Percentiles rank a stretch among this genome's conserved stretches.
Evolutionary conservation across 2,113 vertebrate genomes (phyloP).

Genomic region (Notothenia coriiceps): DNA sequence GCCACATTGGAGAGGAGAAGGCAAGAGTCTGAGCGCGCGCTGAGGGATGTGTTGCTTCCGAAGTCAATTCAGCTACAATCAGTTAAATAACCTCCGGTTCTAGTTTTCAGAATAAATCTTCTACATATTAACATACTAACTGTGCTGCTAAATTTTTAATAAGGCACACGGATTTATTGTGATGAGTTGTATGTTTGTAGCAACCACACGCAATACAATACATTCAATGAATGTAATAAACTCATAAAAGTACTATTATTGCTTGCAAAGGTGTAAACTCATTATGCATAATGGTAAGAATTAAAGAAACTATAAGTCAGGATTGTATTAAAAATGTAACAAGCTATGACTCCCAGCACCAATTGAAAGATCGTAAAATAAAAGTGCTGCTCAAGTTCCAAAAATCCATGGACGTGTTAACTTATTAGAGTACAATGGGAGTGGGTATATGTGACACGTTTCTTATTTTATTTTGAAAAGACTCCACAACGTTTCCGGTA

Average conservation of each 20-base stretch:
- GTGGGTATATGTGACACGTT: not conserved
- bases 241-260: not conserved
- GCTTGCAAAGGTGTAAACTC: not conserved
- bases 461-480: slow-evolving; percentile 55
- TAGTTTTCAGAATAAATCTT: slow-evolving; percentile 16
- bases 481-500: slow-evolving; percentile 7
- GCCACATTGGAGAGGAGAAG: slow-evolving; percentile 62
- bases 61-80: slow-evolving; percentile 26
- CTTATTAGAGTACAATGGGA: not conserved
- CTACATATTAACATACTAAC: fast-evolving
- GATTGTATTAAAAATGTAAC: not conserved
- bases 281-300: not conserved
- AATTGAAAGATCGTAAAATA: not conserved
- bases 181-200: not conserved
- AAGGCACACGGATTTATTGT: not conserved
- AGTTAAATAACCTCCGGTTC: not conserved
- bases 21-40: slow-evolving; percentile 67
- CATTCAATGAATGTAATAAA: not conserved
- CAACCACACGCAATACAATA: too few relatives aligned
- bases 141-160: too few relatives aligned
- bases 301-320: not conserved
- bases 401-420: fast-evolving
- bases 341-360: fast-evolving
- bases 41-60: slow-evolving; percentile 66
- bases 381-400: not conserved